Evolutionary conservation across 2,888 invertebrate genomes (phyloP).

Genomic region (Diadegma fenestrale): DNA sequence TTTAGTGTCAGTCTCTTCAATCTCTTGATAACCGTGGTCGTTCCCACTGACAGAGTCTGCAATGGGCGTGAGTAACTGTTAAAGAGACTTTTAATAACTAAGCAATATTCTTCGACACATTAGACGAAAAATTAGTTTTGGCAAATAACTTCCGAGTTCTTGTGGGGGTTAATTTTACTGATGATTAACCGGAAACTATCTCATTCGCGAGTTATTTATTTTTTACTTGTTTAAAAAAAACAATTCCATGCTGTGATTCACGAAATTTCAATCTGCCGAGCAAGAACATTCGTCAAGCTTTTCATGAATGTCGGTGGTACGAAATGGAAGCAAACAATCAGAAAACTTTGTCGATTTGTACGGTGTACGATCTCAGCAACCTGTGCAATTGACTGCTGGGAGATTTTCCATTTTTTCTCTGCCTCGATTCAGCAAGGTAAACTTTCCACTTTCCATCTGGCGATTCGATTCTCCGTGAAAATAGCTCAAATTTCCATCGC

Average conservation of each 20-base stretch:
- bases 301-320: constrained; percentile 87
- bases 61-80: constrained; percentile 18
- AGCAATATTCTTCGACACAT: too few species aligned
- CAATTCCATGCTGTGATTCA: neutral
- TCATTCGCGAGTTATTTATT: constrained; percentile 67
- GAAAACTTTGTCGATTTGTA: constrained; percentile 85
- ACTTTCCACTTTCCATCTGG: neutral
- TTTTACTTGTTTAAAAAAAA: neutral
- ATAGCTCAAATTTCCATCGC: neutral
- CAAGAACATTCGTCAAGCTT: constrained; percentile 85
- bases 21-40: constrained; percentile 6
- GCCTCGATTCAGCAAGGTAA: constrained; percentile 85
- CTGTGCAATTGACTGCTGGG: constrained; percentile 86
- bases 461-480: neutral
- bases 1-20: neutral
- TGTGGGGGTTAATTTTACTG: constrained; percentile 63
- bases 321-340: constrained; percentile 85
- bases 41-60: neutral
- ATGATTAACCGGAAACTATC: constrained; percentile 72
- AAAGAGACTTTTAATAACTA: neutral
- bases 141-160: constrained; percentile 52
- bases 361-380: constrained; percentile 86
- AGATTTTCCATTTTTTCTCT: constrained; percentile 86
- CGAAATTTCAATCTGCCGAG: constrained; percentile 77
- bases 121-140: constrained; percentile 22